Base-by-base conservation (phyloP, 2,888 invertebrate genomes). In the Gnatocerus cornutus region DNA sequence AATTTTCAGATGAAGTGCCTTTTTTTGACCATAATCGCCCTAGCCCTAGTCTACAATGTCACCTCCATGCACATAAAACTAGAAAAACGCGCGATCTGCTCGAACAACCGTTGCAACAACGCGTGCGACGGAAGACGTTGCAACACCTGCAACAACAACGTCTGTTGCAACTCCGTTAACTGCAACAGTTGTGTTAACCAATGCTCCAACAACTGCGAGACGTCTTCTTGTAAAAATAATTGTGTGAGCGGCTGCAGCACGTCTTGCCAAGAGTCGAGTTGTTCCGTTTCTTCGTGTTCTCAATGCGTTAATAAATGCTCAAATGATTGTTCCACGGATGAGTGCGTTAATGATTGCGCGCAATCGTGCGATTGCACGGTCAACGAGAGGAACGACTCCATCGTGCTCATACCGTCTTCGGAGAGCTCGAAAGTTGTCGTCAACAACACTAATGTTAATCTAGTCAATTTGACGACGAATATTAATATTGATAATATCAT, bases 391-490 rank as follows among this genome's bases (percentile, higher is more conserved):
- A 10, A 52, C 4, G 12, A 13, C 12, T 7, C 12, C 39, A 14
- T 56, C 8, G 21, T 21, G 4, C 10, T 41, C 8, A 3, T 21
- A 16, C 27, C 21, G 16, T 8, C 45, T 8, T 3, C n/a, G 33
- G 48, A 43, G 43, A 37, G 39, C 4, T 7, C 48, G 0, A 33
- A 14, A 9, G 41, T 66, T n/a, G 8, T 55, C 29, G 56, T 68
- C 2, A 71, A 71, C 55, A 68, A 63, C 58, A 71, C 59, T 16
- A 67, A 66, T 12, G 50, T 39, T 39, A 68, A 68, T 27, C 30
- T 64, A 8, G 68, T 68, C 7, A 71, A 71, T 55, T 43, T 64
- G 12, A 71, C 71, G 12, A 68, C 71, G 4, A 59, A 68, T 8
- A 39, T 71, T 10, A 58, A 71, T 14, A 58, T 71, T 3, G 37